phyloP scores from a whole-genome alignment of 2,113 vertebrate genomes.

The Varanus salvator region DNA sequence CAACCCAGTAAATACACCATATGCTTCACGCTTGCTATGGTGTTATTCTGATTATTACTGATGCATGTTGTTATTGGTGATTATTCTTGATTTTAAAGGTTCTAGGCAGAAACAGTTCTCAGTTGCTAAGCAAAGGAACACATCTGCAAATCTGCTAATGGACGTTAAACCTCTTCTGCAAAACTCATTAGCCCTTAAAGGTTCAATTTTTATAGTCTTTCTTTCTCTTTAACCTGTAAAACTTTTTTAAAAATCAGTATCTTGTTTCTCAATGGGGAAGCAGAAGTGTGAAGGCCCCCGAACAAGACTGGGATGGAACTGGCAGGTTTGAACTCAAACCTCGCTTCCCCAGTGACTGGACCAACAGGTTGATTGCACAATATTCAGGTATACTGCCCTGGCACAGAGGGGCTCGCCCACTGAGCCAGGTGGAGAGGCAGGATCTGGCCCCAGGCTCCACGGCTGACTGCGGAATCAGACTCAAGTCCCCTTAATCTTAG shows the following conservation, averaged over 20 bases:
- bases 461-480: too few species aligned
- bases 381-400: slow-evolving; percentile 56
- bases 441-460: too few species aligned
- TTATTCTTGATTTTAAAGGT: neutral
- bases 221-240: slow-evolving; percentile 66
- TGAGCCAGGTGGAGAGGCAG: too few species aligned
- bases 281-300: slow-evolving; percentile 79
- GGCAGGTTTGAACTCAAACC: slow-evolving; percentile 78
- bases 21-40: too few species aligned
- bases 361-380: slow-evolving; percentile 54
- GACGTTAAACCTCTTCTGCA: slow-evolving; percentile 80
- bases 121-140: slow-evolving; percentile 63
- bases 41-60: too few species aligned
- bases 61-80: too few species aligned
- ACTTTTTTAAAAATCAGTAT: slow-evolving; percentile 63
- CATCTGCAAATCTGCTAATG: slow-evolving; percentile 69
- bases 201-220: slow-evolving; percentile 75
- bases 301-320: slow-evolving; percentile 78
- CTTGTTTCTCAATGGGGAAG: slow-evolving; percentile 78
- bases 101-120: slow-evolving; percentile 48
- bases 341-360: slow-evolving; percentile 75
- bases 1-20: too few species aligned
- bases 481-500: too few species aligned
- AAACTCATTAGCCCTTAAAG: slow-evolving; percentile 85
- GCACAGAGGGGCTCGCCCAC: slow-evolving; percentile 2